Percentiles rank a stretch among this genome's conserved stretches.
Conservation (phyloP, 1,140 invertebrate species). For the Panulirus ornatus region DNA sequence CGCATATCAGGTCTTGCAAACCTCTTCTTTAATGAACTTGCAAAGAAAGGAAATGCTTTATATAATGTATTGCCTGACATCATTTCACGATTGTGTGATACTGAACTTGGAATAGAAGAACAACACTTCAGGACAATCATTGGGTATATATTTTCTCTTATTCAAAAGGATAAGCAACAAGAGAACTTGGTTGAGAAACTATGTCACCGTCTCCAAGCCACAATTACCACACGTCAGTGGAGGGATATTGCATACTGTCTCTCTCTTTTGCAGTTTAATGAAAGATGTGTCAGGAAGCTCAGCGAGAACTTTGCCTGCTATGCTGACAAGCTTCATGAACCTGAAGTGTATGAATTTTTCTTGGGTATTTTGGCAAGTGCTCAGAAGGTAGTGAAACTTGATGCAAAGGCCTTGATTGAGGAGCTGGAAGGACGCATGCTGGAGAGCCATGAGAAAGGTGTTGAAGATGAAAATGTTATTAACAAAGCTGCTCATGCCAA, state of each 20-base stretch:
- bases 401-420: constrained; percentile 83
- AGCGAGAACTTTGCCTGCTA: constrained; percentile 88
- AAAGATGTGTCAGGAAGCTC: constrained; percentile 86
- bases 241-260: constrained; percentile 86
- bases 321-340: constrained; percentile 89
- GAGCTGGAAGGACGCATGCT: constrained; percentile 76
- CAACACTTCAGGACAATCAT: constrained; percentile 89
- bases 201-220: constrained; percentile 87
- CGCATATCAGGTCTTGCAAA: constrained; percentile 85
- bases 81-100: constrained; percentile 91
- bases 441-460: constrained; percentile 78
- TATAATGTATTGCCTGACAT: constrained; percentile 97
- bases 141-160: constrained; percentile 88
- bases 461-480: constrained; percentile 78
- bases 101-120: constrained; percentile 85
- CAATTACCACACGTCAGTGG: constrained; percentile 86
- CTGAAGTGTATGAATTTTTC: constrained; percentile 86
- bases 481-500: constrained; percentile 76
- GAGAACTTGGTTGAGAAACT: constrained; percentile 93
- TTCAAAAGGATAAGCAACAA: constrained; percentile 92
- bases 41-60: constrained; percentile 92
- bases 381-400: constrained; percentile 81
- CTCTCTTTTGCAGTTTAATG: constrained; percentile 86
- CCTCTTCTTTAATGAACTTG: constrained; percentile 91
- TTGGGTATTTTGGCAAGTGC: constrained; percentile 84